Conservation (phyloP, 2,113 vertebrate genomes). For the Zosterops hypoxanthus region DNA sequence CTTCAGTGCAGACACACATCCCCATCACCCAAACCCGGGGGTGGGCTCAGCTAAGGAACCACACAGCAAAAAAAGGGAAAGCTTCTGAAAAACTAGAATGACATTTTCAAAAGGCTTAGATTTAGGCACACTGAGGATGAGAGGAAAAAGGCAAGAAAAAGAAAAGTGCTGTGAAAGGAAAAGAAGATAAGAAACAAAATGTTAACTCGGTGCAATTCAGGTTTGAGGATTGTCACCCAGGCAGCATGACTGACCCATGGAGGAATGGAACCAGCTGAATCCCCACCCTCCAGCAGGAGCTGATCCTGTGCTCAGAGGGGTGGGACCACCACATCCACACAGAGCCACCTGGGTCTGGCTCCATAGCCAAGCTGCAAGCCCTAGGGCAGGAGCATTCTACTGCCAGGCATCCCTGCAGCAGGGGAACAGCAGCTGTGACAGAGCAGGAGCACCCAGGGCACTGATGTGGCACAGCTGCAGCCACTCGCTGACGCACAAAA, state of each 20-base stretch:
- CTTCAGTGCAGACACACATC: background rate
- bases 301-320: fast-evolving
- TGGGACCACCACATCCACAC: background rate
- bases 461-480: background rate
- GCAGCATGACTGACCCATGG: fast-evolving
- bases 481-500: background rate
- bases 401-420: background rate
- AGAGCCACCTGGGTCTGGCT: background rate
- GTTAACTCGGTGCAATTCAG: background rate
- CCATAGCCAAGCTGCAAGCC: fast-evolving
- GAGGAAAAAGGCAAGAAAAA: background rate
- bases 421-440: fast-evolving
- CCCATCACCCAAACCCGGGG: background rate
- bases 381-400: fast-evolving
- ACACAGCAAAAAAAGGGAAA: background rate
- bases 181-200: background rate
- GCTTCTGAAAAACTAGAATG: background rate
- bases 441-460: background rate
- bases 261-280: background rate
- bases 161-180: background rate
- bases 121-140: background rate
- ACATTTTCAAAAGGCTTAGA: background rate
- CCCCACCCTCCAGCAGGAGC: background rate
- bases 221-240: background rate
- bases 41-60: background rate